Base-by-base conservation (phyloP, 53 echinoderm and acorn worm species). In the Crossaster papposus region DNA sequence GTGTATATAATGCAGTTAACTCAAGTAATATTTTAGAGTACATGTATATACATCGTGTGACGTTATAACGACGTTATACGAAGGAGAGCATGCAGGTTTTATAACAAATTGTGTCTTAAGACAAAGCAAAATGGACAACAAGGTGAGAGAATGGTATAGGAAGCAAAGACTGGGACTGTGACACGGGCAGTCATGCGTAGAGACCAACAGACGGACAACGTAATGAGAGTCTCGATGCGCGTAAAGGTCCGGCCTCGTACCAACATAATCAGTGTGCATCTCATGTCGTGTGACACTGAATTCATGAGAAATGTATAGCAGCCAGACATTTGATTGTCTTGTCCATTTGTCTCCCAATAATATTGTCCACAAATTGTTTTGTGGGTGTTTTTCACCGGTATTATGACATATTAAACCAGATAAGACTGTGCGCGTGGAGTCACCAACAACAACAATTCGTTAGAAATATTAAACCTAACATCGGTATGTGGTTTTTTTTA, bases 361-460 rank as follows among this genome's bases (percentile, higher is more conserved):
- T 26, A 26, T 68, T 68, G 17, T 68, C 68, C 28, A 26, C n/a
- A 68, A n/a, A 28, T 68, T n/a, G 68, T n/a, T 68, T 68, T 68
- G 68, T 68, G 26, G 68, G 28, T n/a, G 68, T 0, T 26, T 1
- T 68, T 6, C 68, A 68, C 68, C 68, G 28, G n/a, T 68, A 26
- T 26, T 28, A 68, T 26, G 28, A 68, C 68, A 68, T 23, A 28
- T 26, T 68, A 26, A 1, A 26, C 5, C 68, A 44, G 68, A 68
- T 68, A 68, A 68, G 28, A 26, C 68, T 4, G 10, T 26, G n/a
- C n/a, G n/a, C n/a, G 28, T 11, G 1, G 28, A 73, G 6, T 50
- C 51, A 24, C 51, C 78, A 51, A 78, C 78, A 44, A 55, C 62
- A 80, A 80, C 62, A 55, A 80, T 58, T 80, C 14, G 58, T 80